phyloP scores from a whole-genome alignment of 2,113 vertebrate species.

The Phoenicopterus ruber region DNA sequence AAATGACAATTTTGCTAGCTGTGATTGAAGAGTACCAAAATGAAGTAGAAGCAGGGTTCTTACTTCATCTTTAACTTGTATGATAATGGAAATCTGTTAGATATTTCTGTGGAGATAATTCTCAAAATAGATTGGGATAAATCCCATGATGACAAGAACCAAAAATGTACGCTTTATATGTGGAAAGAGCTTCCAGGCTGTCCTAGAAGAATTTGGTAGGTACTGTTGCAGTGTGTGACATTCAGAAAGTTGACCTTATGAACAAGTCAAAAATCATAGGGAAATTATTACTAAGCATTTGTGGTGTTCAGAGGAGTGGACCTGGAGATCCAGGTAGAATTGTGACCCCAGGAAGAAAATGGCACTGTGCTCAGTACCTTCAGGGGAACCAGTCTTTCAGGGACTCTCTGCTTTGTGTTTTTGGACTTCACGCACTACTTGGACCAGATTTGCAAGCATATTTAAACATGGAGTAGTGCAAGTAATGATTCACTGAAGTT shows the following conservation, averaged over 20 bases:
- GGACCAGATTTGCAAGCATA: background rate
- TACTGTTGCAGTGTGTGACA: background rate
- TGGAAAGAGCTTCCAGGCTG: background rate
- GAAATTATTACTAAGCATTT: background rate
- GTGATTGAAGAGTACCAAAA: background rate
- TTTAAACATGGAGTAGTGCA: background rate
- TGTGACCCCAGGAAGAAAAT: background rate
- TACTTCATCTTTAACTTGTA: background rate
- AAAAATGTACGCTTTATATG: background rate
- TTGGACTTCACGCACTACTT: fast-evolving
- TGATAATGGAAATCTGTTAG: background rate
- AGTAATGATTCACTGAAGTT: background rate
- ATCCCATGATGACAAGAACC: background rate
- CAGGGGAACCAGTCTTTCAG: background rate
- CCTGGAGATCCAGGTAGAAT: background rate
- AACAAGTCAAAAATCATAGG: background rate
- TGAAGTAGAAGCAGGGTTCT: background rate
- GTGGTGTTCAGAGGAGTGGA: background rate
- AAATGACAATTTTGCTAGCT: background rate
- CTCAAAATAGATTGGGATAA: background rate
- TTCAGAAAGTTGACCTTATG: background rate
- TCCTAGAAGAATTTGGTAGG: background rate
- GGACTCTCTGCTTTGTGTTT: background rate
- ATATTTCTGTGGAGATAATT: background rate
- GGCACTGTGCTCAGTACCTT: background rate